phyloP scores from a whole-genome alignment of 2,888 invertebrate genomes.

The Lithophane leautieri region DNA sequence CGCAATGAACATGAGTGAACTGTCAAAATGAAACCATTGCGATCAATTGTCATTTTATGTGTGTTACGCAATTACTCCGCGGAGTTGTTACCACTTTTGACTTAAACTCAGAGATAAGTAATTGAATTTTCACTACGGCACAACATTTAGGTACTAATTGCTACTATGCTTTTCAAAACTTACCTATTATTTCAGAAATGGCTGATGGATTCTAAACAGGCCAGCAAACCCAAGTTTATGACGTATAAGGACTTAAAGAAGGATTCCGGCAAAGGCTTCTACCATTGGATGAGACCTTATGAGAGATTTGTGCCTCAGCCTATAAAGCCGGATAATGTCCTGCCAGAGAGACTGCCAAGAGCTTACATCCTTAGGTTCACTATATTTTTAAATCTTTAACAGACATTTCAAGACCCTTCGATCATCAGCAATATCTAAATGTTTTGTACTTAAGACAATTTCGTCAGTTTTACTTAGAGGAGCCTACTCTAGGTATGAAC shows the following conservation, averaged over 20 bases:
- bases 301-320: slow-evolving; percentile 78
- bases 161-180: not conserved
- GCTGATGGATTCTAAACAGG: slow-evolving; percentile 83
- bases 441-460: not conserved
- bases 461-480: not conserved
- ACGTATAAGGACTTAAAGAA: slow-evolving; percentile 81
- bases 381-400: not conserved
- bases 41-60: no score
- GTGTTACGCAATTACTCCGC: no score
- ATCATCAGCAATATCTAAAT: not conserved
- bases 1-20: no score
- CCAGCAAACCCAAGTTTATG: slow-evolving; percentile 79
- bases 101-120: not conserved
- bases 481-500: not conserved
- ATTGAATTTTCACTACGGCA: not conserved
- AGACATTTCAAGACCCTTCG: not conserved
- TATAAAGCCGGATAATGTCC: slow-evolving; percentile 75
- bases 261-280: slow-evolving; percentile 84
- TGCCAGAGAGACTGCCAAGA: slow-evolving; percentile 80
- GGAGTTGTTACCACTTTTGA: not conserved
- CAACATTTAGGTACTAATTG: no score
- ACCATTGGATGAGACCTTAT: slow-evolving; percentile 88
- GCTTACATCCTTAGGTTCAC: slow-evolving; percentile 82
- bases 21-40: no score
- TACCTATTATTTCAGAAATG: slow-evolving; percentile 79